Evolutionary conservation across 2,797 vertebrate species (phyloP).

Genomic region (Alectoris magna): DNA sequence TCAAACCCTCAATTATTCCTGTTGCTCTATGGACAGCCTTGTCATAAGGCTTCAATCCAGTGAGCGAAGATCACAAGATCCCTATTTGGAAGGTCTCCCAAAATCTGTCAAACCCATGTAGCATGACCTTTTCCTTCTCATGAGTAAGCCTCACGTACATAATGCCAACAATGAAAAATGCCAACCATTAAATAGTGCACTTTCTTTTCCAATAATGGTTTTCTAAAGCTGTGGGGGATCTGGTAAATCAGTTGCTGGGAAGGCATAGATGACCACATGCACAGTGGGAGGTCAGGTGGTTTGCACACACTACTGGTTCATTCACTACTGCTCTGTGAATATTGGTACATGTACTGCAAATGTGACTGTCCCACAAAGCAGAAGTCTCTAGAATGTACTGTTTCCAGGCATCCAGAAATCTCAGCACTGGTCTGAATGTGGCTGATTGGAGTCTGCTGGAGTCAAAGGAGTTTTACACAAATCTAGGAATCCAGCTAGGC

Average conservation of each 20-base stretch:
- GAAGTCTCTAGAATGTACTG: not conserved
- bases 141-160: not conserved
- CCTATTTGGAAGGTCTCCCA: not conserved
- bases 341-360: not conserved
- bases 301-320: rapidly evolving
- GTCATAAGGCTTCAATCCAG: not conserved
- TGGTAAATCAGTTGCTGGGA: not conserved
- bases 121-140: not conserved
- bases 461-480: not conserved
- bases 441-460: not conserved
- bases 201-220: not conserved
- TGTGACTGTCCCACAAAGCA: too few species aligned
- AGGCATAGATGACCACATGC: not conserved
- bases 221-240: not conserved
- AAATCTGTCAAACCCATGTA: not conserved
- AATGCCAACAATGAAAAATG: not conserved
- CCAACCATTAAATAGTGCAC: not conserved
- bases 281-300: not conserved
- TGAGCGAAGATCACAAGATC: not conserved
- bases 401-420: not conserved
- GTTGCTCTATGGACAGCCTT: not conserved
- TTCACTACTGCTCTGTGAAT: not conserved
- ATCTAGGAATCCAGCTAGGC: not conserved
- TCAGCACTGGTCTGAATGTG: not conserved
- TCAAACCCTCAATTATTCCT: not conserved